phyloP scores from a whole-genome alignment of 2,888 invertebrate genomes.

The Drosophila aldrichi region DNA sequence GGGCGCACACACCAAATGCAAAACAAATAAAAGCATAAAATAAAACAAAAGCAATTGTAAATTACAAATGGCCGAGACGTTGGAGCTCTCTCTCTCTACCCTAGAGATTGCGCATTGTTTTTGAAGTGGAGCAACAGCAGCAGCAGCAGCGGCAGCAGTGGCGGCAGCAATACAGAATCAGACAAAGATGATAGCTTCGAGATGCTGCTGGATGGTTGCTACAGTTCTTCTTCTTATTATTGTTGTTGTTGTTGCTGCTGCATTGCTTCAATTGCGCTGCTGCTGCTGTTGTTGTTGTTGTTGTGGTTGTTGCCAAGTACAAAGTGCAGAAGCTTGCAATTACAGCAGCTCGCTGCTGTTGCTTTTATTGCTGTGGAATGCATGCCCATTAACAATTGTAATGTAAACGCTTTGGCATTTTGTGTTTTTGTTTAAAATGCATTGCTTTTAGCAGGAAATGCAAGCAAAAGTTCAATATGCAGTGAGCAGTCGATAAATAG shows the following conservation, averaged over 20 bases:
- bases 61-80: slow-evolving; percentile 59
- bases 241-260: slow-evolving; percentile 18
- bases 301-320: slow-evolving; percentile 45
- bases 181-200: slow-evolving; percentile 66
- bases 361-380: slow-evolving; percentile 60
- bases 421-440: slow-evolving; percentile 22
- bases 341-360: slow-evolving; percentile 38
- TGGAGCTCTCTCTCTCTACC: slow-evolving; percentile 22
- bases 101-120: slow-evolving; percentile 70
- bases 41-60: slow-evolving; percentile 75
- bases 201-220: slow-evolving; percentile 31
- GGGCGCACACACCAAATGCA: slow-evolving; percentile 47
- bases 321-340: slow-evolving; percentile 67
- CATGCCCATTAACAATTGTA: slow-evolving; percentile 72
- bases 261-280: slow-evolving; percentile 51
- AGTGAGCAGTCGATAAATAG: slow-evolving; percentile 15
- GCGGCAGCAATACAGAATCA: slow-evolving; percentile 21
- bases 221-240: slow-evolving; percentile 15
- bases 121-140: slow-evolving; percentile 66
- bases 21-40: slow-evolving; percentile 39
- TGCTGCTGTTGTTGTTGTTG: slow-evolving; percentile 1
- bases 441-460: slow-evolving; percentile 47
- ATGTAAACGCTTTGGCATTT: slow-evolving; percentile 62
- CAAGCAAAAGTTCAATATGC: slow-evolving; percentile 55
- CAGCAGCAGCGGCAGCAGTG: background rate